These are phyloP conservation scores for Macroramphosus scolopax DNA, from an alignment of 2,797 vertebrate species.

Conservation along the genomic window DNA sequence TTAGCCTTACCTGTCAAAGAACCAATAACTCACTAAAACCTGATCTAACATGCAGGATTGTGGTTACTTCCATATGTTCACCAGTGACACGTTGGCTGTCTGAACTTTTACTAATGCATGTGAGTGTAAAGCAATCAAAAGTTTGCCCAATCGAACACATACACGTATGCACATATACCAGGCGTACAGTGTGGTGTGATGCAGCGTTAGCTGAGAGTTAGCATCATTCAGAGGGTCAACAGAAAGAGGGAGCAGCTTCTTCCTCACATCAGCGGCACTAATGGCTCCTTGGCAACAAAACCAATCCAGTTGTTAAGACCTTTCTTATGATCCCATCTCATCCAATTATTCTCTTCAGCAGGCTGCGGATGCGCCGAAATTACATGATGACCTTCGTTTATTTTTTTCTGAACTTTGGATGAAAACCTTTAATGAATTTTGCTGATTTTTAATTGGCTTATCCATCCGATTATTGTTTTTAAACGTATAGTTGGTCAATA, in stretches of 20 bases:
- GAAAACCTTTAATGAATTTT: too few species aligned
- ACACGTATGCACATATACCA: too few species aligned
- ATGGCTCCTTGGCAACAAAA: slow-evolving; percentile 15
- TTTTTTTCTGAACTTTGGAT: slow-evolving; percentile 10
- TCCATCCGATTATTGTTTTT: too few species aligned
- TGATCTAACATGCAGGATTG: too few species aligned
- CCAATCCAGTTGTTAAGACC: slow-evolving; percentile 28
- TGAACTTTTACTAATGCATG: too few species aligned
- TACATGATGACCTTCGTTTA: slow-evolving; percentile 27
- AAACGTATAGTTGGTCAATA: too few species aligned
- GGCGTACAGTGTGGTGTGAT: too few species aligned
- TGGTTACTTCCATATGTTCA: too few species aligned
- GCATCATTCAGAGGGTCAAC: not conserved
- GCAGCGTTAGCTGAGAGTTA: not conserved
- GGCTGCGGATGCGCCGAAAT: slow-evolving; percentile 17
- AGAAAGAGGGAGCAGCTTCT: slow-evolving; percentile 4
- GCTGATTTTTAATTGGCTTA: too few species aligned
- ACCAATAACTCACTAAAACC: not conserved
- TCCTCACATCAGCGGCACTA: slow-evolving; percentile 7
- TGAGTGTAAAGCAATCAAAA: too few species aligned
- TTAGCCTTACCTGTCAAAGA: not conserved
- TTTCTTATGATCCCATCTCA: slow-evolving; percentile 27
- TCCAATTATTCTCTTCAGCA: slow-evolving; percentile 32
- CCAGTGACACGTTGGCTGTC: too few species aligned
- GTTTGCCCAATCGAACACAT: too few species aligned